A percentile compares a stretch with the other conserved stretches of the same genome.
Conservation (phyloP, 2,113 vertebrate genomes). For the Crotalus horridus region DNA sequence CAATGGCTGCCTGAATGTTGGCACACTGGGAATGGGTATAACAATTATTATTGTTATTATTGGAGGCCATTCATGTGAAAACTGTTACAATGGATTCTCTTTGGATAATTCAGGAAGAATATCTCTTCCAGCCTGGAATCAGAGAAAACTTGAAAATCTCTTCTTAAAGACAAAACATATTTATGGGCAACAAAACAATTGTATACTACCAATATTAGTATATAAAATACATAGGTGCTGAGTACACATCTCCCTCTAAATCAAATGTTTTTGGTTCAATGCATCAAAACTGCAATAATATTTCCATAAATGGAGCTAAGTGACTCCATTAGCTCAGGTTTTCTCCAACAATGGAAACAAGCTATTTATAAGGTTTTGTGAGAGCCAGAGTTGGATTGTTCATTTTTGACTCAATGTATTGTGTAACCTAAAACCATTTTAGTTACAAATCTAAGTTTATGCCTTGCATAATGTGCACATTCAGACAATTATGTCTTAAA, state of each 20-base stretch:
- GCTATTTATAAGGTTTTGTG: background rate
- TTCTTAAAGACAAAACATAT: background rate
- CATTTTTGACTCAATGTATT: background rate
- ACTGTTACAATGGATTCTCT: background rate
- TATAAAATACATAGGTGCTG: background rate
- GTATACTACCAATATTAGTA: background rate
- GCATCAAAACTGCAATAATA: background rate
- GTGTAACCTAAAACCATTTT: background rate
- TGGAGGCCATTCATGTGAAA: background rate
- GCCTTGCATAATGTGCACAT: background rate
- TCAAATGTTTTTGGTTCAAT: background rate
- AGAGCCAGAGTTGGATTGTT: background rate
- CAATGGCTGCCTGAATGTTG: conserved; percentile 68
- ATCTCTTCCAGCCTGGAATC: background rate
- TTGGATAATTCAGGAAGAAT: background rate
- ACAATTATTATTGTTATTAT: background rate
- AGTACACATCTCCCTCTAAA: background rate
- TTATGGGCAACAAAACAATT: background rate
- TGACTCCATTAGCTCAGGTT: no score
- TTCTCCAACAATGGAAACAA: background rate
- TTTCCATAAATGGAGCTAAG: background rate
- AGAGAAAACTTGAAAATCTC: background rate
- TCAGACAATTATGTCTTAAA: background rate
- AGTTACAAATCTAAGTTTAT: background rate
- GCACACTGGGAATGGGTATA: conserved; percentile 59